phyloP scores from a whole-genome alignment of 2,888 invertebrate genomes.

The Apodemia zela region DNA sequence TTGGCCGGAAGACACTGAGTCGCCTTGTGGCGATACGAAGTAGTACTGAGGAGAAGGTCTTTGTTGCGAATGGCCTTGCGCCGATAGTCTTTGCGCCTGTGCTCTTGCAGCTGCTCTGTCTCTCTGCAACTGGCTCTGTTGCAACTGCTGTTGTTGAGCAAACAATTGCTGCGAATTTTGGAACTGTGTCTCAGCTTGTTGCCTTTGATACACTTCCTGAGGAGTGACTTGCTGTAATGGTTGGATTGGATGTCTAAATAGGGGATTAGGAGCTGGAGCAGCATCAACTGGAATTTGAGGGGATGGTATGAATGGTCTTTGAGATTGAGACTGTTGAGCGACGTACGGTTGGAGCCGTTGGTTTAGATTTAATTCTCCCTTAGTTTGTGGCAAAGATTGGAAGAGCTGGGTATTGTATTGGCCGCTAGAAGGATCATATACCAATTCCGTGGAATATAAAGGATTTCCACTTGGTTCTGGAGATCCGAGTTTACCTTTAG shows the following conservation, averaged over 20 bases:
- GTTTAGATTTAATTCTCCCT: conserved; percentile 85
- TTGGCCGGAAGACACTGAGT: conserved; percentile 81
- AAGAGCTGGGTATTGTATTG: conserved; percentile 89
- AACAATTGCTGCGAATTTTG: conserved; percentile 84
- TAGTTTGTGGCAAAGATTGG: conserved; percentile 87
- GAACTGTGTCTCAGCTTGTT: conserved; percentile 81
- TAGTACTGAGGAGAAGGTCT: conserved; percentile 78
- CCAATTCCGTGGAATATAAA: conserved; percentile 88
- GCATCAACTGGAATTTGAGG: conserved; percentile 72
- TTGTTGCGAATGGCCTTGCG: conserved; percentile 49
- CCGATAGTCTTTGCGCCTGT: conserved; percentile 62
- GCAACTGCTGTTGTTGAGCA: conserved; percentile 84
- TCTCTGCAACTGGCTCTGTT: conserved; percentile 83
- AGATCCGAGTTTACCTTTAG: conserved; percentile 55
- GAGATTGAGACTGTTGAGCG: conserved; percentile 78
- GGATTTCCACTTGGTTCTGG: conserved; percentile 79
- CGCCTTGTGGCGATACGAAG: conserved; percentile 79
- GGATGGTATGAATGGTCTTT: conserved; percentile 77
- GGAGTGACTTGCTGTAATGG: conserved; percentile 52
- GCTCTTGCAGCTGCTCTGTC: conserved; percentile 78
- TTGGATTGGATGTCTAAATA: conserved; percentile 70
- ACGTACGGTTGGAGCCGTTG: conserved; percentile 89
- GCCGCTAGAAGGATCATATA: conserved; percentile 88
- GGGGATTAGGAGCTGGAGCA: conserved; percentile 56
- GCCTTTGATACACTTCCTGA: conserved; percentile 80